A percentile compares a stretch with the other conserved stretches of the same genome.
Conservation (phyloP, 2,888 invertebrate species). For the Acronicta aceris region DNA sequence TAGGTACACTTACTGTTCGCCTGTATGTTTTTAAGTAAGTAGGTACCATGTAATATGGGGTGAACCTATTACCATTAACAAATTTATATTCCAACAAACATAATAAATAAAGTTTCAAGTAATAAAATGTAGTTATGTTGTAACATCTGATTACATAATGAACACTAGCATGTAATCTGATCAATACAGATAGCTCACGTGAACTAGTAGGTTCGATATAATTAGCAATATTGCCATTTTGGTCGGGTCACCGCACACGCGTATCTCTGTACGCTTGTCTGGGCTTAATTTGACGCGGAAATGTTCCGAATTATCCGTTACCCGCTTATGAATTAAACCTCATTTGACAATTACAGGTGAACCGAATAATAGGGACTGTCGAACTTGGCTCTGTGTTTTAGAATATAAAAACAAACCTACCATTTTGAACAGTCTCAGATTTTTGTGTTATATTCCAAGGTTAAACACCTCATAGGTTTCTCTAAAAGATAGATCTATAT, state of each 20-base stretch:
- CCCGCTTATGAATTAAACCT: constrained; percentile 42
- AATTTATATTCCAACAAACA: too few species aligned
- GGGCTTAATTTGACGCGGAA: constrained; percentile 65
- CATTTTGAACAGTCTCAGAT: too few species aligned
- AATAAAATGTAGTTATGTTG: not conserved
- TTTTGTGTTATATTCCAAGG: too few species aligned
- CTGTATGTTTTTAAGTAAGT: too few species aligned
- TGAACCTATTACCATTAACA: too few species aligned
- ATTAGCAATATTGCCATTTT: constrained; percentile 61
- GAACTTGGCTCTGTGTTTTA: constrained; percentile 28
- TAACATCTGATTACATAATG: constrained; percentile 11
- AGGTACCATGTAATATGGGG: too few species aligned
- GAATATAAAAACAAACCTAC: not conserved
- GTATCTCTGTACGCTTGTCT: constrained; percentile 61
- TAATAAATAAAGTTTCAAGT: too few species aligned
- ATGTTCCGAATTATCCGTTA: constrained; percentile 52
- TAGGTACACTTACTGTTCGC: too few species aligned
- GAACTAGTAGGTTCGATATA: constrained; percentile 25
- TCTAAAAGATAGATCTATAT: too few species aligned
- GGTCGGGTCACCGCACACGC: constrained; percentile 63
- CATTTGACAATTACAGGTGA: constrained; percentile 35
- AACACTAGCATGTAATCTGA: constrained; percentile 44
- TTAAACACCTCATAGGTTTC: too few species aligned
- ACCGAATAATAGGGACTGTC: constrained; percentile 24
- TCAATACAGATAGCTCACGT: constrained; percentile 49